phyloP scores from a whole-genome alignment of 1,140 invertebrate genomes.

The Bombus sylvicola region DNA sequence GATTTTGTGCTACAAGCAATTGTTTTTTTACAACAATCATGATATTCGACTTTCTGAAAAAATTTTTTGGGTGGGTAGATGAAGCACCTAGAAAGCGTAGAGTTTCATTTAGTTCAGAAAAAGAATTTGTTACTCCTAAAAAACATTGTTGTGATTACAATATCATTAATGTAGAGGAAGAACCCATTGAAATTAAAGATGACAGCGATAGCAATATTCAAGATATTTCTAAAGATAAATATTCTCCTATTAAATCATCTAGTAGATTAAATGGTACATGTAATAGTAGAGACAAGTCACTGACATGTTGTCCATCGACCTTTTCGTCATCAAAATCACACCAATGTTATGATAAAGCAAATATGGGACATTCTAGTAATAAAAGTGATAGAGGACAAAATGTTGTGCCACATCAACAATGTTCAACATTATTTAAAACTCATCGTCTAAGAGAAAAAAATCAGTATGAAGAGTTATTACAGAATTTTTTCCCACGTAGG shows the following conservation, averaged over 20 bases:
- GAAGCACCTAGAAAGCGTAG: slow-evolving; percentile 69
- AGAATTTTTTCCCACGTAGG: slow-evolving; percentile 69
- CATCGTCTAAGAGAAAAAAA: slow-evolving; percentile 70
- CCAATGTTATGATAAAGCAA: slow-evolving; percentile 41
- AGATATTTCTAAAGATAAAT: slow-evolving; percentile 39
- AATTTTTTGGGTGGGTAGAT: slow-evolving; percentile 72
- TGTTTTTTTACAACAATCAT: slow-evolving; percentile 40
- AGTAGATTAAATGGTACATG: slow-evolving; percentile 53
- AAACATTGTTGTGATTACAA: slow-evolving; percentile 55
- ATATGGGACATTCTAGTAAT: slow-evolving; percentile 16
- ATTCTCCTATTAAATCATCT: slow-evolving; percentile 22
- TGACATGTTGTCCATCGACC: slow-evolving; percentile 12
- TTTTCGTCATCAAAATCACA: slow-evolving; percentile 24
- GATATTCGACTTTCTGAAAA: slow-evolving; percentile 73
- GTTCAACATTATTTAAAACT: slow-evolving; percentile 66
- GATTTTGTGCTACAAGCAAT: slow-evolving; percentile 28
- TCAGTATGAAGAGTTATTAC: slow-evolving; percentile 75
- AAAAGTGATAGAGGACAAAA: slow-evolving; percentile 32
- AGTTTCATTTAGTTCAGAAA: slow-evolving; percentile 25
- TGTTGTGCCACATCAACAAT: slow-evolving; percentile 5
- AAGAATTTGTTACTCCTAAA: slow-evolving; percentile 58
- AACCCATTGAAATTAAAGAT: slow-evolving; percentile 50
- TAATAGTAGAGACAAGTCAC: slow-evolving; percentile 37
- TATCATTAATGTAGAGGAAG: slow-evolving; percentile 21
- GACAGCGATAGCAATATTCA: slow-evolving; percentile 60